phyloP scores from a whole-genome alignment of 2,888 invertebrate genomes.

The Scaptomyza flava region DNA sequence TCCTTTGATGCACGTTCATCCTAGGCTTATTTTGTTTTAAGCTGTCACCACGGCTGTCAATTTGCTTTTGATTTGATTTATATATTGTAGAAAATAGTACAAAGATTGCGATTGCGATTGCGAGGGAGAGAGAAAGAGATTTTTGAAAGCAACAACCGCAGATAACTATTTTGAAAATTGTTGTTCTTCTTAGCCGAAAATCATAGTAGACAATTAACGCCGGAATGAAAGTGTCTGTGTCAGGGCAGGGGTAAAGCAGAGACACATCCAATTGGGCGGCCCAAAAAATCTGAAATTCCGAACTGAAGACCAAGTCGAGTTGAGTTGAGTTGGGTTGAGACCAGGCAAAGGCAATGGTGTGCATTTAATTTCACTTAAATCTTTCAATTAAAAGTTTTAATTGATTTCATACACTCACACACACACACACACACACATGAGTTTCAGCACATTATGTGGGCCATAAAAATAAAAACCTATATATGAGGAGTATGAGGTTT shows the following conservation, averaged over 20 bases:
- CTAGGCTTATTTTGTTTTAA: no score
- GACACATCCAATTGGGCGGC: constrained; percentile 1
- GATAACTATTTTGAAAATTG: constrained; percentile 32
- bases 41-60: constrained; percentile 41
- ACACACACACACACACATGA: constrained; percentile 4
- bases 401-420: constrained; percentile 61
- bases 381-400: constrained; percentile 77
- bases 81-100: not conserved
- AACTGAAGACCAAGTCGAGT: not conserved
- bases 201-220: constrained; percentile 47
- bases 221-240: not conserved
- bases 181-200: constrained; percentile 17
- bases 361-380: constrained; percentile 71
- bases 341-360: constrained; percentile 1
- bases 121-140: no score
- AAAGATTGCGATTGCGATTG: not conserved
- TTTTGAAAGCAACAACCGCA: no score
- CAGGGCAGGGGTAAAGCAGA: no score
- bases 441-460: not conserved
- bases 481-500: not conserved
- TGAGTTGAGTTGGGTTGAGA: not conserved
- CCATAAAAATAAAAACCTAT: no score
- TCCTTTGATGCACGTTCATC: not conserved
- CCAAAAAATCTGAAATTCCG: constrained; percentile 6
- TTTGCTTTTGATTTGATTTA: constrained; percentile 55